Conservation (phyloP, 2,888 invertebrate genomes). For the Limulus polyphemus region DNA sequence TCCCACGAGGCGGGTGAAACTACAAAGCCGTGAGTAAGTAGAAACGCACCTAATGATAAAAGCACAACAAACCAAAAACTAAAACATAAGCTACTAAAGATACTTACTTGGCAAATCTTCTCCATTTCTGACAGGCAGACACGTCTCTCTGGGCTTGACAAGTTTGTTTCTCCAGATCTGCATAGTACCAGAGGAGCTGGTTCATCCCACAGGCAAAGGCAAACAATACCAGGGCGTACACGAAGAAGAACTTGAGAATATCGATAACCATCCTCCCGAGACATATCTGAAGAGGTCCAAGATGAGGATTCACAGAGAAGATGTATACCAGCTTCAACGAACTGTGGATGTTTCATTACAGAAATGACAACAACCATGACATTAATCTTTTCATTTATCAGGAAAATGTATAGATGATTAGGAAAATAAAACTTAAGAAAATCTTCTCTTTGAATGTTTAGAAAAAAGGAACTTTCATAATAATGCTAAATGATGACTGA, state of each 20-base stretch:
- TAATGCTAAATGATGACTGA: too few species aligned
- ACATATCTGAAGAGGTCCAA: constrained; percentile 49
- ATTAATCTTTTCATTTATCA: too few species aligned
- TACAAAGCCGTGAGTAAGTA: too few species aligned
- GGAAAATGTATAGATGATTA: too few species aligned
- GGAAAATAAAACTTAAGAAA: too few species aligned
- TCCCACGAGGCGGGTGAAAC: too few species aligned
- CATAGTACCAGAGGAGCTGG: constrained; percentile 86
- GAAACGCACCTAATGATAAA: not conserved
- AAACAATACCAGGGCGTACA: constrained; percentile 45
- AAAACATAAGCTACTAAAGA: not conserved
- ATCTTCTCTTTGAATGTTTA: too few species aligned
- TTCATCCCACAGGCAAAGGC: constrained; percentile 54
- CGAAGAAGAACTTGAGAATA: constrained; percentile 47
- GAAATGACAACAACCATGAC: too few species aligned
- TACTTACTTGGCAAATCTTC: constrained; percentile 40
- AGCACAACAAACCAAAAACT: not conserved
- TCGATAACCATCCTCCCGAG: constrained; percentile 49
- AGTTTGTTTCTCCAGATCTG: constrained; percentile 35
- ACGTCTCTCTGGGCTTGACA: constrained; percentile 11
- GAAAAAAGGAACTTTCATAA: too few species aligned
- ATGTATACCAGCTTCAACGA: constrained; percentile 50
- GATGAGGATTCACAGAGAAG: constrained; percentile 49
- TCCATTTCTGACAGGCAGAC: constrained; percentile 36
- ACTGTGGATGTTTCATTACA: constrained; percentile 26